phyloP scores from a whole-genome alignment of 2,888 invertebrate species.

The Lymantria dispar region DNA sequence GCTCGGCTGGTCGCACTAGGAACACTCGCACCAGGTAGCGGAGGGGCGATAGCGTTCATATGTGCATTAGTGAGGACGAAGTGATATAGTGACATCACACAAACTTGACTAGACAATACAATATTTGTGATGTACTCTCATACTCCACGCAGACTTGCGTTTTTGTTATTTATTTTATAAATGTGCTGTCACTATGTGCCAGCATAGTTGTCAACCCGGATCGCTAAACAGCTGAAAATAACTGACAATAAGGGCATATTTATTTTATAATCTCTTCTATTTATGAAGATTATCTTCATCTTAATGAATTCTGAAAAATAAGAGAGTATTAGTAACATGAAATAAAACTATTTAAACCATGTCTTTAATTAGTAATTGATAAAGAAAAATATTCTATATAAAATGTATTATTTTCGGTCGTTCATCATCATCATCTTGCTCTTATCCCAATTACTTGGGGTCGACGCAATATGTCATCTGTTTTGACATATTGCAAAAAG shows the following conservation, averaged over 20 bases:
- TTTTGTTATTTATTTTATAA: constrained; percentile 43
- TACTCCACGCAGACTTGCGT: neutral
- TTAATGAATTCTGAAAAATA: too few relatives aligned
- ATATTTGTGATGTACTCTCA: neutral
- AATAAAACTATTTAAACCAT: too few relatives aligned
- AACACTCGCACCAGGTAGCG: constrained; percentile 50
- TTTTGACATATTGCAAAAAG: too few relatives aligned
- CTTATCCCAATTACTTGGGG: too few relatives aligned
- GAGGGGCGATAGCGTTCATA: constrained; percentile 9
- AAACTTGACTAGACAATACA: neutral
- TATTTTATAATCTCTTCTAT: too few relatives aligned
- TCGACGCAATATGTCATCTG: too few relatives aligned
- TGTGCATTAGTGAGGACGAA: neutral
- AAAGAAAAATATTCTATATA: too few relatives aligned
- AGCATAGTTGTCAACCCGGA: constrained; percentile 15
- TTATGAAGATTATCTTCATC: too few relatives aligned
- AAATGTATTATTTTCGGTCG: too few relatives aligned
- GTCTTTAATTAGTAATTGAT: too few relatives aligned
- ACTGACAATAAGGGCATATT: neutral
- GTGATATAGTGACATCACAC: neutral
- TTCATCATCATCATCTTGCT: too few relatives aligned
- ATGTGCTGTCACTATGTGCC: constrained; percentile 20
- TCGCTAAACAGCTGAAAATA: neutral
- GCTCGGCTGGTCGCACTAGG: constrained; percentile 53
- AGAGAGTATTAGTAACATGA: too few relatives aligned